Percentiles rank a stretch among this genome's conserved stretches.
Conservation (phyloP, 1,140 invertebrate species). For the Drosophila orena region DNA sequence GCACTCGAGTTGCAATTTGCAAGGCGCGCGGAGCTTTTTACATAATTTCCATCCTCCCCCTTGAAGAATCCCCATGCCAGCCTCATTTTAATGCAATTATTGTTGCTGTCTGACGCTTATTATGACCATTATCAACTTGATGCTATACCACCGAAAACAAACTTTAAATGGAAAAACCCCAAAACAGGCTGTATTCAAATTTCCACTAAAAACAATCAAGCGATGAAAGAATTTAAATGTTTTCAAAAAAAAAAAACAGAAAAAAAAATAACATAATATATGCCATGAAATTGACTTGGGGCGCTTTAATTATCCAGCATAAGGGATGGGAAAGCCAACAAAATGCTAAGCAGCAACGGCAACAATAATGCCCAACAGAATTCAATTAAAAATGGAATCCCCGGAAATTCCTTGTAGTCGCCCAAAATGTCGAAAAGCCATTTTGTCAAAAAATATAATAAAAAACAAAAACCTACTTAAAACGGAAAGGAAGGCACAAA, state of each 20-base stretch:
- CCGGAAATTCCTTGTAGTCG: slow-evolving; percentile 79
- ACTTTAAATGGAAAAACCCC: slow-evolving; percentile 30
- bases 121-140: slow-evolving; percentile 75
- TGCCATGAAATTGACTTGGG: slow-evolving; percentile 46
- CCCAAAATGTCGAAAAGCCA: slow-evolving; percentile 60
- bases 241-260: slow-evolving; percentile 13
- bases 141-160: slow-evolving; percentile 33
- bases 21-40: slow-evolving; percentile 28
- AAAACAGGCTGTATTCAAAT: slow-evolving; percentile 30
- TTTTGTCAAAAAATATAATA: slow-evolving; percentile 54
- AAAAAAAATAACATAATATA: slow-evolving; percentile 30
- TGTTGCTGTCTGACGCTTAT: slow-evolving; percentile 62
- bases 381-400: slow-evolving; percentile 81
- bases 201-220: slow-evolving; percentile 41
- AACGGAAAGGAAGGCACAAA: slow-evolving; percentile 61
- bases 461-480: not conserved
- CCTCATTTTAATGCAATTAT: slow-evolving; percentile 69
- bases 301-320: slow-evolving; percentile 69
- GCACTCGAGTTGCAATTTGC: slow-evolving; percentile 53
- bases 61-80: slow-evolving; percentile 1
- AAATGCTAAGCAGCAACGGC: slow-evolving; percentile 59
- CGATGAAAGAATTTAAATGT: slow-evolving; percentile 26
- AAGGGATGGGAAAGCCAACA: slow-evolving; percentile 49
- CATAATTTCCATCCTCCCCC: slow-evolving; percentile 11
- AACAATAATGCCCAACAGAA: slow-evolving; percentile 58